Evolutionary conservation across 2,888 invertebrate species (phyloP).

Genomic region (Papilio elwesi): DNA sequence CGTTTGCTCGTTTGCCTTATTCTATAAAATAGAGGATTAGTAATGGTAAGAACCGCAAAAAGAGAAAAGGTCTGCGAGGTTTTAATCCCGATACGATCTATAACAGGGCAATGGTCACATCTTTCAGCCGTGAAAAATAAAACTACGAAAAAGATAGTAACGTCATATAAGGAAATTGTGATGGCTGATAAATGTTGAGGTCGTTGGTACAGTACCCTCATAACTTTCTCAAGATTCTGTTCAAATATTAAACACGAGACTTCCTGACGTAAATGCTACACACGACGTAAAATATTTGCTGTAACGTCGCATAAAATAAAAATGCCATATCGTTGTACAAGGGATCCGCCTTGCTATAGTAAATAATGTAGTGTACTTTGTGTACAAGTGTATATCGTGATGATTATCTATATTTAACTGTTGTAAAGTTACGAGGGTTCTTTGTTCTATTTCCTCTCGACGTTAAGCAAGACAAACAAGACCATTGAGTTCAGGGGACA

Average conservation of each 20-base stretch:
- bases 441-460: neutral
- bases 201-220: constrained; percentile 20
- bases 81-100: constrained; percentile 1
- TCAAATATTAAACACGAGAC: constrained; percentile 20
- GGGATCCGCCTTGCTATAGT: neutral
- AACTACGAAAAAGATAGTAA: neutral
- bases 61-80: neutral
- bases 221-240: constrained; percentile 10
- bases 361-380: neutral
- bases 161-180: constrained; percentile 18
- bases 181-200: constrained; percentile 21
- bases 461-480: neutral
- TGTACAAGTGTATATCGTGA: neutral
- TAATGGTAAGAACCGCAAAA: neutral
- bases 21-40: no score
- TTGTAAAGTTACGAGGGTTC: neutral
- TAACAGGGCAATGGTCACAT: neutral
- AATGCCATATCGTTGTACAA: constrained; percentile 2
- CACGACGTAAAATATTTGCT: constrained; percentile 15
- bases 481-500: no score
- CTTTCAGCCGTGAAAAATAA: neutral
- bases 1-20: no score
- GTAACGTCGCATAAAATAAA: constrained; percentile 24
- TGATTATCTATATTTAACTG: neutral
- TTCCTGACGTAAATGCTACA: constrained; percentile 20